These are phyloP conservation scores for Galerucella calmariensis DNA, from an alignment of 2,888 invertebrate species.

Conservation along the genomic window DNA sequence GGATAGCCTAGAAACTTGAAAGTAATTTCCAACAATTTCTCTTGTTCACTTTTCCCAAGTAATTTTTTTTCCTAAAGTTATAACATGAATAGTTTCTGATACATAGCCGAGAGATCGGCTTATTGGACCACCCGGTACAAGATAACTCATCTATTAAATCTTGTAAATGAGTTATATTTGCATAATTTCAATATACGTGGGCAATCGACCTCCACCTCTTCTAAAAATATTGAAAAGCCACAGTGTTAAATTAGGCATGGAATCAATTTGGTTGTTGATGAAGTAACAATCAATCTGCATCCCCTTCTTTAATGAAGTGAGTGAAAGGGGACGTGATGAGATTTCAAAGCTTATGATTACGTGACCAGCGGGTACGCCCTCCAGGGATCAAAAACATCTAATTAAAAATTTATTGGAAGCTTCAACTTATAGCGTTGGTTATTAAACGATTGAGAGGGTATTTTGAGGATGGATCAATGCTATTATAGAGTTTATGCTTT, in stretches of 20 bases:
- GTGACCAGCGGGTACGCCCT: constrained; percentile 61
- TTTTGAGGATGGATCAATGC: neutral
- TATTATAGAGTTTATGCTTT: neutral
- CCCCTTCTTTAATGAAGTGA: constrained; percentile 15
- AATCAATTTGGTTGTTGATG: constrained; percentile 45
- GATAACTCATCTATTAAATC: too few relatives aligned
- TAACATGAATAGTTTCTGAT: too few relatives aligned
- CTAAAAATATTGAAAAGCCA: constrained; percentile 39
- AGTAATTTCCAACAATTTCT: too few relatives aligned
- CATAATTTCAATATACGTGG: too few relatives aligned
- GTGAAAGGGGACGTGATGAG: constrained; percentile 13
- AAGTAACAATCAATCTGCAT: constrained; percentile 48
- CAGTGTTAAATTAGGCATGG: constrained; percentile 42
- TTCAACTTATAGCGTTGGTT: constrained; percentile 55
- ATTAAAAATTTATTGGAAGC: constrained; percentile 59
- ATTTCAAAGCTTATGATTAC: constrained; percentile 51
- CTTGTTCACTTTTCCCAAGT: too few relatives aligned
- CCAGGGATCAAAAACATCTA: constrained; percentile 59
- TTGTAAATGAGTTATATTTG: too few relatives aligned
- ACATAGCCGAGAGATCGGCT: too few relatives aligned
- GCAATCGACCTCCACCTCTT: too few relatives aligned
- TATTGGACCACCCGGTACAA: too few relatives aligned
- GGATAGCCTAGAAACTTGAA: too few relatives aligned
- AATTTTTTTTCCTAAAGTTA: too few relatives aligned
- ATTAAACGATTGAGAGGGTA: constrained; percentile 30